phyloP scores from a whole-genome alignment of 2,888 invertebrate species.

The Thalpophila matura region DNA sequence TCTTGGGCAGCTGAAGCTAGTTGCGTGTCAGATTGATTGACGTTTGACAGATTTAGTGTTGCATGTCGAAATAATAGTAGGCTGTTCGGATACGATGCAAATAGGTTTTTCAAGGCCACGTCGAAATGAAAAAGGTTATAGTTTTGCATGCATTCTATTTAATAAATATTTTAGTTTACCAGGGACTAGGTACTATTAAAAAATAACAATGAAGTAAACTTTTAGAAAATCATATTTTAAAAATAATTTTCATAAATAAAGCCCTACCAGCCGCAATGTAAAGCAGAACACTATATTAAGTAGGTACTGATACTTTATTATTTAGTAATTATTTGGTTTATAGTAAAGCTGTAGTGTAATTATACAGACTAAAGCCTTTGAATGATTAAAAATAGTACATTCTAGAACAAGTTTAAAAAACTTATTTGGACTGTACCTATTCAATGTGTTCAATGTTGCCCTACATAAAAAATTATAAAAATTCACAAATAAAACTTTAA shows the following conservation, averaged over 20 bases:
- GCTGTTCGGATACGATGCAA: conserved; percentile 10
- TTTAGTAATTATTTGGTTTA: no score
- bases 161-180: no score
- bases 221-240: no score
- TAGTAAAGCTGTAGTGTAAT: no score
- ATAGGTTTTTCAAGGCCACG: not conserved
- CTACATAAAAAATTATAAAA: conserved; percentile 42
- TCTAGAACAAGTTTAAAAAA: conserved; percentile 39
- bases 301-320: no score
- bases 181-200: no score
- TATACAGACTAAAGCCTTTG: no score
- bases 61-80: conserved; percentile 35
- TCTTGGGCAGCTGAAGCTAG: conserved; percentile 80
- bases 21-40: conserved; percentile 54
- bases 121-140: not conserved
- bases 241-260: no score
- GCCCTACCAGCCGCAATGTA: no score
- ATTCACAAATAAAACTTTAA: conserved; percentile 32
- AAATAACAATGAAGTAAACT: no score
- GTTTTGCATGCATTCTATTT: not conserved
- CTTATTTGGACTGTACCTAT: conserved; percentile 10
- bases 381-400: conserved; percentile 19
- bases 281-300: no score
- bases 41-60: conserved; percentile 51
- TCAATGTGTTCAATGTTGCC: conserved; percentile 51